Percentiles rank a stretch among this genome's conserved stretches.
Conservation (phyloP, 2,797 vertebrate species). For the Naso thynnoides region DNA sequence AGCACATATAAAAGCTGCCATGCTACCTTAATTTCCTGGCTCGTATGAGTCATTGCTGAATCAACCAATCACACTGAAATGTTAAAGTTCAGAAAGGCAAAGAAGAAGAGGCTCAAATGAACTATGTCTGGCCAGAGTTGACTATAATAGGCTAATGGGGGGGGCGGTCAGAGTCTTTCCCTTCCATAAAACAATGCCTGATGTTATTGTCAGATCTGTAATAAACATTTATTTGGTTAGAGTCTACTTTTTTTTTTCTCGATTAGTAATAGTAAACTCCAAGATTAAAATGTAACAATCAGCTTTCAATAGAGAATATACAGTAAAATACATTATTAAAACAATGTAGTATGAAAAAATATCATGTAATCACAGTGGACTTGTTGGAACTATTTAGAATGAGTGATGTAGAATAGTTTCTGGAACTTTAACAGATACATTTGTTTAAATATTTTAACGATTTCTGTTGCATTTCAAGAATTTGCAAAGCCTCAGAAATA, state of each 20-base stretch:
- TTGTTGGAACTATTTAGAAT: neutral
- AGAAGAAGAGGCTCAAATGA: neutral
- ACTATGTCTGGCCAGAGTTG: neutral
- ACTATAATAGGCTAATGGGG: too few species aligned
- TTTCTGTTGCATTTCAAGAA: too few species aligned
- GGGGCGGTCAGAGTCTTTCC: too few species aligned
- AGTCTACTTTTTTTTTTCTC: too few species aligned
- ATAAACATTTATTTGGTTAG: too few species aligned
- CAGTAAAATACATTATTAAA: neutral
- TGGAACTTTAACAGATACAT: neutral
- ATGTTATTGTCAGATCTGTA: too few species aligned
- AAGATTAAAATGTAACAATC: neutral
- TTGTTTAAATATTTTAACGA: neutral
- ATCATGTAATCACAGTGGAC: neutral
- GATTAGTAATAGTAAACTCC: too few species aligned
- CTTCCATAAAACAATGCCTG: too few species aligned
- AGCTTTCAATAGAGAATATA: neutral
- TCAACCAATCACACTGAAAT: constrained; percentile 56
- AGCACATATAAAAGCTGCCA: constrained; percentile 25
- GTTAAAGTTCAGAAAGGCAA: neutral
- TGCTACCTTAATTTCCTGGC: constrained; percentile 14
- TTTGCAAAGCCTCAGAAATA: neutral
- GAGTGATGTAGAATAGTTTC: too few species aligned
- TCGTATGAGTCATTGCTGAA: constrained; percentile 39
- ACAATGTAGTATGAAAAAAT: neutral